Base-by-base conservation (phyloP, 2,797 vertebrate genomes). In the Galagoides demidoff region DNA sequence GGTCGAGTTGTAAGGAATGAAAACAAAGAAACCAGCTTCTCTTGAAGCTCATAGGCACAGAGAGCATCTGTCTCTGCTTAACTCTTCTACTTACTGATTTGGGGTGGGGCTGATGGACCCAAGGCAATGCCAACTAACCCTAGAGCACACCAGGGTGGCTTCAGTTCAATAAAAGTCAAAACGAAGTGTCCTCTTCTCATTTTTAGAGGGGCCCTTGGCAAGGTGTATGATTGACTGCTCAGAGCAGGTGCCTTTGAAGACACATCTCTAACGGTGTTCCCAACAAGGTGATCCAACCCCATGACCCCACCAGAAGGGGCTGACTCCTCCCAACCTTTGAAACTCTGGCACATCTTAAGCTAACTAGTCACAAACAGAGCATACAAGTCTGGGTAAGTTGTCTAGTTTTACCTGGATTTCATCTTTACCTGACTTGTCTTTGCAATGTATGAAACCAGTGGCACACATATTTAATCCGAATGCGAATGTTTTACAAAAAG, bases 391-490 rank as follows among this genome's bases (percentile, higher is more conserved):
- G 59, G 7, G 20, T 29, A 61, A 16, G 23, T 55, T 59, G 39
- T 64, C 93, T 31, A 63, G 37, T 17, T 92, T 89, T 49, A 4
- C 85, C 59, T 43, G 45, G 29, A 19, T 73, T 85, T 85, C 49
- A 13, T 29, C 49, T 95, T 85, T 81, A 25, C 73, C 84, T 91
- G 74, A 63, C 27, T 85, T 88, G 19, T 82, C 78, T 85, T 77
- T 52, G n/a, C 43, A n/a, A 29, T n/a, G 5, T 59, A 9, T 27
- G 14, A 7, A 85, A 52, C 39, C 39, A 86, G 64, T 37, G 22
- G 8, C 45, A 43, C 34, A 83, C 63, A 43, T 52, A 63, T 70
- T 86, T 79, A 7, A 43, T 76, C 19, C n/a, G 43, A 77, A 57
- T 22, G 34, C 55, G 52, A 37, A 25, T 16, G 10, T 34, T 84